Evolutionary conservation across 1,140 invertebrate genomes (phyloP).

Genomic region (Teleopsis dalmanni): DNA sequence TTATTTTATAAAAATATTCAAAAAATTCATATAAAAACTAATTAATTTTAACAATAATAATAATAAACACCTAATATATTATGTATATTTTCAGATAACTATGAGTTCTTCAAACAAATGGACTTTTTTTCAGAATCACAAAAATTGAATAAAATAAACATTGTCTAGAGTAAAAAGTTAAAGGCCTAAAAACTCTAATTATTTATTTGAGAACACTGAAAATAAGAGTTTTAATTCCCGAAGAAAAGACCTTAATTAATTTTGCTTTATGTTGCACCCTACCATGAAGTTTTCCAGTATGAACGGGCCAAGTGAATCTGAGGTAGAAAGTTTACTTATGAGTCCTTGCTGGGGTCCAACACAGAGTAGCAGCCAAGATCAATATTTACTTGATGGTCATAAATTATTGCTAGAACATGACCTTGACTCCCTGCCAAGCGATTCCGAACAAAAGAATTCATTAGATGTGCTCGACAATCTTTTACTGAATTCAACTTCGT

Average conservation of each 20-base stretch:
- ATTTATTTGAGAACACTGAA: too few relatives aligned
- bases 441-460: constrained; percentile 47
- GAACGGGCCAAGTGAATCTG: constrained; percentile 45
- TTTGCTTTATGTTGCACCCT: constrained; percentile 1
- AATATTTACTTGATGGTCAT: constrained; percentile 43
- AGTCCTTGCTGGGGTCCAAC: constrained; percentile 43
- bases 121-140: too few relatives aligned
- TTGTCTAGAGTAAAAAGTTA: too few relatives aligned
- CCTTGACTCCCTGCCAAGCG: constrained; percentile 40
- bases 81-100: too few relatives aligned
- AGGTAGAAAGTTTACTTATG: constrained; percentile 45
- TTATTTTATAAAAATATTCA: too few relatives aligned
- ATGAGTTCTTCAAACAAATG: too few relatives aligned
- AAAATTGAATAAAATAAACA: too few relatives aligned
- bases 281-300: constrained; percentile 49
- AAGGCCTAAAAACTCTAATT: too few relatives aligned
- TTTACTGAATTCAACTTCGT: constrained; percentile 51
- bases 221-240: too few relatives aligned
- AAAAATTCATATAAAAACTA: too few relatives aligned
- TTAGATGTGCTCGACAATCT: constrained; percentile 59
- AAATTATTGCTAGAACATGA: constrained; percentile 42
- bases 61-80: too few relatives aligned
- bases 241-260: background rate
- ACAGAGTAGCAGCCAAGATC: constrained; percentile 40
- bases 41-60: too few relatives aligned